Evolutionary conservation across 2,113 vertebrate genomes (phyloP), one percentile per base, ranked within the genome.

Genomic region (Ciconia boyciana): DNA sequence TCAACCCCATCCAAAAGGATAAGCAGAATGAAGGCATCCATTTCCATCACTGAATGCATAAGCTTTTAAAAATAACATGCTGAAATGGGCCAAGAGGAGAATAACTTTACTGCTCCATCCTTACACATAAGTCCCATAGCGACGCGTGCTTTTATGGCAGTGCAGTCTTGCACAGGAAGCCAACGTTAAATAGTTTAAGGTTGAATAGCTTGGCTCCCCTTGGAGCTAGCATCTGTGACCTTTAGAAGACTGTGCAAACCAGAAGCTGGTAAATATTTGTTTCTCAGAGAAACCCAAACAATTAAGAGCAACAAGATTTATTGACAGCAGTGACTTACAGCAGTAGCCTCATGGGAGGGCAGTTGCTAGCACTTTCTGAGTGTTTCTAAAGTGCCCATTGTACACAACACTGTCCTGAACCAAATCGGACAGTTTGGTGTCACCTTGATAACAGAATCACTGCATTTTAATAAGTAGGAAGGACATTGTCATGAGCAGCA

Each of bases 221-320:
- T 93, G 69, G 77, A 93, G 89, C 34, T 84, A 46, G 65, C 81
- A 79, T 87, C 89, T 89, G 87, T 87, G 77, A 94, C 95, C 95
- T 97, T 96, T 64, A 52, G 57, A 91, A 81, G 60, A 66, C 32
- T 49, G 39, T 86, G 46, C 58, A 86, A 87, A 84, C n/a, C 77
- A 94, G 69, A 78, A 94, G 83, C 89, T 91, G 89, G 81, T 84
- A 89, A 96, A 93, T 87, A 94, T 41, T 94, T 95, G 52, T 93
- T 95, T 95, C 87, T 81, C 86, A 76, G 81, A 89, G 77, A 84
- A 97, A 75, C 43, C 46, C n/a, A 92, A 90, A 93, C 83, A 92
- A 83, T 92, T 83, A 90, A 89, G 62, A 90, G 43, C 60, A 90
- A 74, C 43, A 58, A 44, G 29, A 94, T 90, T 74, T 81, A 89